Evolutionary conservation across 2,888 invertebrate species (phyloP), one percentile per base, ranked within the genome.

Genomic region (Lycaena phlaeas): DNA sequence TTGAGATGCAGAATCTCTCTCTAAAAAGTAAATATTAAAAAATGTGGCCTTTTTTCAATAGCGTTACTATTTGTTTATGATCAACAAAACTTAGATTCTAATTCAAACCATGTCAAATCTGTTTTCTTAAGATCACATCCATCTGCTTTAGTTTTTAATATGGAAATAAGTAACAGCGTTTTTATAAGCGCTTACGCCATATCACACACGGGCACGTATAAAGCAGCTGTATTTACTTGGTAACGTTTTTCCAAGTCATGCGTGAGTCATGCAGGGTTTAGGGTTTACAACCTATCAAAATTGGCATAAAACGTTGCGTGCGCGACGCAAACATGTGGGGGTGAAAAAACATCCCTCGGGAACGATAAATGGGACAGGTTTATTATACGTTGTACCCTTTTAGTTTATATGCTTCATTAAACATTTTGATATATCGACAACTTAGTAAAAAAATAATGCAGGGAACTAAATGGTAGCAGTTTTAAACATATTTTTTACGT

Each of bases 221-320:
- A n/a, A n/a, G n/a, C n/a, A n/a, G n/a, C n/a, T n/a, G n/a, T n/a
- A n/a, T n/a, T n/a, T n/a, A n/a, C n/a, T n/a, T n/a, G n/a, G n/a
- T n/a, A n/a, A n/a, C n/a, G n/a, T n/a, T n/a, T 22, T 22, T 22
- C 9, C 22, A 22, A 22, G 7, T 9, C 22, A 22, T 18, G 34
- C 22, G 52, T 59, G 58, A 61, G 46, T 58, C 61, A 59, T 50
- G 50, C 40, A 48, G 44, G 41, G 50, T 59, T 60, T 61, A 48
- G 44, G 41, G 50, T 59, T 60, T 61, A 61, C 55, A 51, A 48
- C 49, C 50, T 50, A 56, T 53, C 61, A 59, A 60, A 60, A 56
- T 51, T 51, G 41, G 41, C 38, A 42, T 50, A 49, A 52, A 57
- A 46, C 54, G 56, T 56, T 46, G 53, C 47, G 54, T 53, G 56